A percentile compares a stretch with the other conserved stretches of the same genome.
phyloP scores from a whole-genome alignment of 2,113 vertebrate species.

The Podarcis raffonei region DNA sequence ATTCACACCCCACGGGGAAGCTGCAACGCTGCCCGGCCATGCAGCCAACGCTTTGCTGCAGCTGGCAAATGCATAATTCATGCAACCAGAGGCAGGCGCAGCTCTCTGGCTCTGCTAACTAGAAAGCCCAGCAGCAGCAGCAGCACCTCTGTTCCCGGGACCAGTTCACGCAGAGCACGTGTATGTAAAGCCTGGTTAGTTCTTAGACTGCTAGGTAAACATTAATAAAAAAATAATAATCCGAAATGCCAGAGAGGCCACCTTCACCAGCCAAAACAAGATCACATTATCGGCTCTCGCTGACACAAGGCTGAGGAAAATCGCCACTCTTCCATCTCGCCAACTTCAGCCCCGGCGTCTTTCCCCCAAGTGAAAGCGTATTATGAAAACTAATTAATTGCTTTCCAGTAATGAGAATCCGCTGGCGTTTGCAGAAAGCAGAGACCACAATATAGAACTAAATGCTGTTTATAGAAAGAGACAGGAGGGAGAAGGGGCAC shows the following conservation, averaged over 20 bases:
- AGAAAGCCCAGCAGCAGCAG: slow-evolving; percentile 73
- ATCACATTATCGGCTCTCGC: slow-evolving; percentile 61
- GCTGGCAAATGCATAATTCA: slow-evolving; percentile 76
- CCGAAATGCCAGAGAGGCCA: slow-evolving; percentile 74
- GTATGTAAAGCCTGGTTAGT: slow-evolving; percentile 77
- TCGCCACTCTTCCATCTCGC: slow-evolving; percentile 57
- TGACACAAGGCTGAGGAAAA: slow-evolving; percentile 63
- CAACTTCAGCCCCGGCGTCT: slow-evolving; percentile 71
- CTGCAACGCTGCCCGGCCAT: slow-evolving; percentile 54
- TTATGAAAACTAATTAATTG: slow-evolving; percentile 82
- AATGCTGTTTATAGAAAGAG: slow-evolving; percentile 78
- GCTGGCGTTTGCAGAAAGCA: slow-evolving; percentile 75
- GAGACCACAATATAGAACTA: slow-evolving; percentile 68
- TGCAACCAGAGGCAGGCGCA: slow-evolving; percentile 78
- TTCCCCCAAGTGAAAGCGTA: slow-evolving; percentile 76
- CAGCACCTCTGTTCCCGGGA: slow-evolving; percentile 79
- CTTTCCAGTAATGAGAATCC: slow-evolving; percentile 77
- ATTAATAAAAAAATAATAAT: slow-evolving; percentile 75
- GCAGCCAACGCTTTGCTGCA: slow-evolving; percentile 70
- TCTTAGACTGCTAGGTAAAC: slow-evolving; percentile 77
- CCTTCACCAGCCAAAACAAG: slow-evolving; percentile 56
- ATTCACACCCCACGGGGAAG: slow-evolving; percentile 31
- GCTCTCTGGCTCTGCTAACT: slow-evolving; percentile 72
- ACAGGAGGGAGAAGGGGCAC: slow-evolving; percentile 22
- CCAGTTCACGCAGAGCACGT: slow-evolving; percentile 74